phyloP scores from a whole-genome alignment of 2,797 vertebrate genomes.

The Cossypha niveicapilla region DNA sequence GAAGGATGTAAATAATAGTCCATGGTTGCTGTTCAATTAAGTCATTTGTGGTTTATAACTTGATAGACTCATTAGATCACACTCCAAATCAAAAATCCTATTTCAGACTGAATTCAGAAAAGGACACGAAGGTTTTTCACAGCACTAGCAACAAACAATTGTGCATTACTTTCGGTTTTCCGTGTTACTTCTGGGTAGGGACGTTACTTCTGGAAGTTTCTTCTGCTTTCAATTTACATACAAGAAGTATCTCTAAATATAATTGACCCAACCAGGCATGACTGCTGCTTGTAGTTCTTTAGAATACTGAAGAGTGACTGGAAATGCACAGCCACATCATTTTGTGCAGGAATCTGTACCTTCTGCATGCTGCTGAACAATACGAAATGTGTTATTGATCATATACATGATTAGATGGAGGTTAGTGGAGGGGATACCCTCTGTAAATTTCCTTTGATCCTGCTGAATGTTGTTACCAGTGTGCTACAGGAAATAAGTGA shows the following conservation, averaged over 20 bases:
- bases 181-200: no score
- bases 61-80: background rate
- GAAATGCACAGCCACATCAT: background rate
- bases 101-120: background rate
- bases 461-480: conserved; percentile 27
- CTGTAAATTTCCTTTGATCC: conserved; percentile 58
- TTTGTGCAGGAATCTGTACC: conserved; percentile 25
- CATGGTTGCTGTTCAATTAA: background rate
- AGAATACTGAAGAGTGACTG: background rate
- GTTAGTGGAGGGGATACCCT: conserved; percentile 12
- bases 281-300: background rate
- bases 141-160: background rate
- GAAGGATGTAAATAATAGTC: background rate
- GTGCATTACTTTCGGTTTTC: background rate
- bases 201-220: background rate
- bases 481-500: conserved; percentile 43
- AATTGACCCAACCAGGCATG: background rate
- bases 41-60: background rate
- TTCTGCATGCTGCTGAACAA: background rate
- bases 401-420: conserved; percentile 35
- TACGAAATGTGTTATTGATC: conserved; percentile 53
- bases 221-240: background rate
- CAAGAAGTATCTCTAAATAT: background rate
- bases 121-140: background rate
- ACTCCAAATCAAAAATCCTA: background rate